A percentile compares a stretch with the other conserved stretches of the same genome.
These are phyloP conservation scores for Melanargia galathea DNA, from an alignment of 2,888 invertebrate species.

Conservation along the genomic window DNA sequence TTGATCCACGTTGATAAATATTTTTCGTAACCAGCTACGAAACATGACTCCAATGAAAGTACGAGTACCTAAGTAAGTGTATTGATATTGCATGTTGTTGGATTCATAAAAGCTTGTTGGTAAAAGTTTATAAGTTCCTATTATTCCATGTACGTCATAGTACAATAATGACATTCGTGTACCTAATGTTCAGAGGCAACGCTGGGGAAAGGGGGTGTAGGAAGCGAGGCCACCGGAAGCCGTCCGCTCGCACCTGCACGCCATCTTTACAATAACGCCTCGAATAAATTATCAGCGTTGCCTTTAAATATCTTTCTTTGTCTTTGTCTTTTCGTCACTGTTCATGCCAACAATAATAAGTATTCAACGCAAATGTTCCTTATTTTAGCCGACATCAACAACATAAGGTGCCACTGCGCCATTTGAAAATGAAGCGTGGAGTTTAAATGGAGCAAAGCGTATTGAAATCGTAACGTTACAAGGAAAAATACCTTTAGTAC, in stretches of 20 bases:
- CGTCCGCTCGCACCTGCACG: conserved; percentile 56
- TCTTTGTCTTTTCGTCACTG: conserved; percentile 29
- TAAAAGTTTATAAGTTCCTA: too few species aligned
- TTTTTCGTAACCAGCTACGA: too few species aligned
- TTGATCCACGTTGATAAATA: too few species aligned
- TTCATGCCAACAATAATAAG: conserved; percentile 52
- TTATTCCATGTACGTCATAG: conserved; percentile 15
- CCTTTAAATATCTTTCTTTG: conserved; percentile 19
- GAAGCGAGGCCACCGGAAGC: conserved; percentile 60
- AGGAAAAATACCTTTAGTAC: too few species aligned
- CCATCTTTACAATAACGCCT: conserved; percentile 62
- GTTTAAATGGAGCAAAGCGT: neutral
- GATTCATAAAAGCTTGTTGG: too few species aligned
- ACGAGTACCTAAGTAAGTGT: too few species aligned
- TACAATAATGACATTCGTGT: conserved; percentile 22
- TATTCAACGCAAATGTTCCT: conserved; percentile 53
- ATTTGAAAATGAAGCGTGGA: neutral
- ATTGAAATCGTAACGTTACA: neutral
- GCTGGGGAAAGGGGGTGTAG: conserved; percentile 32
- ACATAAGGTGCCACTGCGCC: neutral
- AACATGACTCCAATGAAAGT: too few species aligned
- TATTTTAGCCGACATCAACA: conserved; percentile 47
- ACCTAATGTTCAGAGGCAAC: conserved; percentile 19
- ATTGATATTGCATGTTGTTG: too few species aligned
- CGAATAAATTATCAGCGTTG: conserved; percentile 52